Percentiles rank a stretch among this genome's conserved stretches.
phyloP scores from a whole-genome alignment of 2,888 invertebrate genomes.

The Drosophila barbarae region DNA sequence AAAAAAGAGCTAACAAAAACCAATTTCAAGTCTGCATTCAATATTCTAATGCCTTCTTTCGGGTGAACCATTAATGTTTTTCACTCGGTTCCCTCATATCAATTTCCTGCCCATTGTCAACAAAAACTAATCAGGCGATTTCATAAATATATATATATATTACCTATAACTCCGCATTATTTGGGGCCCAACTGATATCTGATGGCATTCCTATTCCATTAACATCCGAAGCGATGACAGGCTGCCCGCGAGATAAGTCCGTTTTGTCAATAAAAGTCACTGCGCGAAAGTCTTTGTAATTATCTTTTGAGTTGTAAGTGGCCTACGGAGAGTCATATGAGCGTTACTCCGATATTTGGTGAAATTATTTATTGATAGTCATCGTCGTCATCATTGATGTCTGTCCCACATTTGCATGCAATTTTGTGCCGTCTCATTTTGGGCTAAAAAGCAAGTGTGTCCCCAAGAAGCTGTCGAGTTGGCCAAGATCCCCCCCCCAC shows the following conservation, averaged over 20 bases:
- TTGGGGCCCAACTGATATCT: conserved; percentile 7
- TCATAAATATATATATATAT: background rate
- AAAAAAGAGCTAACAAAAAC: background rate
- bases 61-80: background rate
- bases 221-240: conserved; percentile 6
- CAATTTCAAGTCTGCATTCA: background rate
- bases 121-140: conserved; percentile 28
- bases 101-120: conserved; percentile 32
- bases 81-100: background rate
- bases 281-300: conserved; percentile 16
- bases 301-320: conserved; percentile 8
- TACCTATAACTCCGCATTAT: conserved; percentile 11
- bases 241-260: conserved; percentile 14
- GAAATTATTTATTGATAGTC: conserved; percentile 23
- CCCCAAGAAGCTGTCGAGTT: conserved; percentile 8
- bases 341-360: conserved; percentile 9
- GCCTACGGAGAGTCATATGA: background rate
- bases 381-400: conserved; percentile 2
- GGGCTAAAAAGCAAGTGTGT: conserved; percentile 50
- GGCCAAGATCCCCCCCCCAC: conserved; percentile 3
- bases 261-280: conserved; percentile 22
- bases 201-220: conserved; percentile 14
- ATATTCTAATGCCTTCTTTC: background rate
- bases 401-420: conserved; percentile 18
- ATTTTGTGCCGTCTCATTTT: conserved; percentile 55